Evolutionary conservation across 2,113 vertebrate genomes (phyloP), one percentile per base, ranked within the genome.

Genomic region (Clarias magur): DNA sequence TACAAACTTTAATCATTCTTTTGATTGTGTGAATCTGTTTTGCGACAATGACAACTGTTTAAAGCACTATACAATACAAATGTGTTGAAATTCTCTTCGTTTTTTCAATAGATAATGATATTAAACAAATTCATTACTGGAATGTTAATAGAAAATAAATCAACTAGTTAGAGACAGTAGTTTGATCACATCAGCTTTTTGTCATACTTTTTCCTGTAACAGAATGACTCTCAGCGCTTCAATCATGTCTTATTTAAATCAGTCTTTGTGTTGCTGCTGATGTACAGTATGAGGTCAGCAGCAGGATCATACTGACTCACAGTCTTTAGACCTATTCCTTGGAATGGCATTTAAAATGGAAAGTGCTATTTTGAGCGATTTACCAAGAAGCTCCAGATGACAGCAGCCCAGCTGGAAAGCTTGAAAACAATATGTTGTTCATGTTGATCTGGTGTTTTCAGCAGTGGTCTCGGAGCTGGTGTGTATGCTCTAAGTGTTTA

Each of bases 351-450:
- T 17, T 19, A 23, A 73, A 27, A 56, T n/a, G 48, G 79, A 81
- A 73, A 60, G n/a, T 42, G 38, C 76, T 88, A 76, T 85, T 87
- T 82, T 62, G 27, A 48, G 53, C 3, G 59, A 84, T 73, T 73
- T 73, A 30, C 42, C 85, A 54, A 83, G 56, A 13, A 27, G 3
- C 25, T 81, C 67, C 85, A 72, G 78, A 86, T 86, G 53, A 86
- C 80, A 38, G 68, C 80, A 34, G 59, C 42, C 38, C 76, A 63
- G 56, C 81, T 76, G 85, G 81, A 90, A 86, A 86, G 62, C 15
- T 30, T 19, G 62, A 62, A 67, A 25, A 11, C 85, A 85, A 6
- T 19, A 34, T 25, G 38, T 19, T 53, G 25, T 19, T 27, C 53
- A 27, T 56, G 81, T 72, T 30, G 63, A 80, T 65, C 38, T 73